Conservation (phyloP, 2,113 vertebrate species). For the Lasiurus borealis region DNA sequence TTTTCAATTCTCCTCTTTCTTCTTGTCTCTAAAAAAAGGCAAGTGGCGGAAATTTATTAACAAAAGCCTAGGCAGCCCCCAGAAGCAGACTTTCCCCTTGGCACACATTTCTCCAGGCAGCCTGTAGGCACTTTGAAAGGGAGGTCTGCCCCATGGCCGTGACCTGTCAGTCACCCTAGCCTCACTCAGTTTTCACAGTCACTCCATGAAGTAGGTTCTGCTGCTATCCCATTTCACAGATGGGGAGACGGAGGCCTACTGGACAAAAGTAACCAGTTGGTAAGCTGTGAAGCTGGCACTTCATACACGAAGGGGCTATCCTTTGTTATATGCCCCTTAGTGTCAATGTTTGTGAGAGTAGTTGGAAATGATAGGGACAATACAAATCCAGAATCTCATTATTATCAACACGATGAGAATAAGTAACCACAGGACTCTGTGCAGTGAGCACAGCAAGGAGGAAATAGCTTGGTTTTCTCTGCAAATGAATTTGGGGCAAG, state of each 20-base stretch:
- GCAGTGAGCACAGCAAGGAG: background rate
- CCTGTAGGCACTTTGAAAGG: background rate
- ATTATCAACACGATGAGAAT: background rate
- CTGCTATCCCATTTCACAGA: background rate
- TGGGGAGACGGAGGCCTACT: background rate
- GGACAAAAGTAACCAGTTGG: background rate
- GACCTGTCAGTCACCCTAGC: background rate
- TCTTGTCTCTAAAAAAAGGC: conserved; percentile 81
- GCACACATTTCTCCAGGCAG: conserved; percentile 11
- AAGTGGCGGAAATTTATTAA: conserved; percentile 79
- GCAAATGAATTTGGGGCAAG: background rate
- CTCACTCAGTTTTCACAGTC: background rate
- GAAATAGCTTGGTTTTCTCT: background rate
- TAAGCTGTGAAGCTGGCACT: background rate
- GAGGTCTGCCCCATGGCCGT: background rate
- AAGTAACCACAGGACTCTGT: background rate
- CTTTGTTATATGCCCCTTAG: background rate
- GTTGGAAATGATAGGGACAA: background rate
- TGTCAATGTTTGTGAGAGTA: background rate
- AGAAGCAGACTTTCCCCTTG: conserved; percentile 31
- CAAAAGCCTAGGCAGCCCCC: conserved; percentile 69
- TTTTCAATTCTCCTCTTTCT: conserved; percentile 75
- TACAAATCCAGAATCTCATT: conserved; percentile 7
- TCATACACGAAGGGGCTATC: background rate
- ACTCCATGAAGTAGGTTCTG: background rate